Conservation (phyloP, 1,140 invertebrate genomes). For the Coboldia fuscipes region DNA sequence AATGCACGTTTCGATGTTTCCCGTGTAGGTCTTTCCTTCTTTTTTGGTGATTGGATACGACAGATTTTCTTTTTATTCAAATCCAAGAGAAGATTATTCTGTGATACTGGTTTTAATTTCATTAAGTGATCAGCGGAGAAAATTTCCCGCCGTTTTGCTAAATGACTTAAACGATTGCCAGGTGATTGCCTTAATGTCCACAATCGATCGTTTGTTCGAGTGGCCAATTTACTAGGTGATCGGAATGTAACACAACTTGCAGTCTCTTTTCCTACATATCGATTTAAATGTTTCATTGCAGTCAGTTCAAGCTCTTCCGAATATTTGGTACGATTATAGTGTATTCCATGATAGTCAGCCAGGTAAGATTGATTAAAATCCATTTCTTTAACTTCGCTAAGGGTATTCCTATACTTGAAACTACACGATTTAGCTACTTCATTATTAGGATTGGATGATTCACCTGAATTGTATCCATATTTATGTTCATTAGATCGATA, state of each 20-base stretch:
- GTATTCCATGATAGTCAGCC: constrained; percentile 34
- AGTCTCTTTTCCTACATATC: constrained; percentile 35
- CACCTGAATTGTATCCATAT: no score
- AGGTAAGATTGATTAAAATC: no score
- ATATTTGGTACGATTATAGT: constrained; percentile 31
- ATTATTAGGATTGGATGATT: no score
- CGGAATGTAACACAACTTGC: constrained; percentile 31
- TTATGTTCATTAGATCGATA: no score
- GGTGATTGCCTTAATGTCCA: constrained; percentile 32
- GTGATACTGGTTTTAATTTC: constrained; percentile 6
- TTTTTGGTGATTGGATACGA: constrained; percentile 15
- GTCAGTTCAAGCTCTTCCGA: constrained; percentile 37
- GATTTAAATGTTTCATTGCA: constrained; percentile 28
- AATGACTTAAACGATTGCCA: constrained; percentile 35
- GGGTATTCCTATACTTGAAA: no score
- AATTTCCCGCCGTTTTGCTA: constrained; percentile 32
- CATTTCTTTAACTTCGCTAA: no score
- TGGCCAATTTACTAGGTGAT: constrained; percentile 9
- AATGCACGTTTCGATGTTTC: constrained; percentile 30
- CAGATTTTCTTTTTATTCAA: background rate
- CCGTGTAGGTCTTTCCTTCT: constrained; percentile 20
- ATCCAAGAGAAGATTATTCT: background rate
- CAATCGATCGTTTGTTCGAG: constrained; percentile 2
- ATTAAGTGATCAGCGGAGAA: constrained; percentile 29
- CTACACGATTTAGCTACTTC: no score